Conservation (phyloP, 2,797 vertebrate genomes). For the Telmatherina bonti region DNA sequence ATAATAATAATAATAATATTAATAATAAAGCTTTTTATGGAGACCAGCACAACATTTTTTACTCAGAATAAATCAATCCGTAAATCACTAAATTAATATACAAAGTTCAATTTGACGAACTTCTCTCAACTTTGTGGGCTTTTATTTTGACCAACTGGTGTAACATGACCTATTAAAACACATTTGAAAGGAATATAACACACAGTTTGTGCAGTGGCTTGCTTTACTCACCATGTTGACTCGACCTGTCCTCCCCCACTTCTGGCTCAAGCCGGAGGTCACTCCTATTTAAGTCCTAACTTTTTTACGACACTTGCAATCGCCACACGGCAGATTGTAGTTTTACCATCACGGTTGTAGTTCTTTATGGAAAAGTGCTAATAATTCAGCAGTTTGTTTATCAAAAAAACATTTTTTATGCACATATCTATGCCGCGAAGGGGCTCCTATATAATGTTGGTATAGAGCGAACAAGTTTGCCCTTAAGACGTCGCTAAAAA, state of each 20-base stretch:
- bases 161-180: not conserved
- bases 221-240: conserved; percentile 73
- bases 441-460: too few relatives aligned
- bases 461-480: not conserved
- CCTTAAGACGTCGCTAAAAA: not conserved
- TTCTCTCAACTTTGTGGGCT: not conserved
- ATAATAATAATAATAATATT: too few relatives aligned
- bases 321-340: conserved; percentile 71
- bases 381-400: too few relatives aligned
- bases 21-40: not conserved
- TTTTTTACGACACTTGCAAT: conserved; percentile 63
- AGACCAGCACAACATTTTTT: not conserved
- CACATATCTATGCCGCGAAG: rapidly evolving
- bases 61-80: not conserved
- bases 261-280: conserved; percentile 43
- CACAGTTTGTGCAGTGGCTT: rapidly evolving
- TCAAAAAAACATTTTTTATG: too few relatives aligned
- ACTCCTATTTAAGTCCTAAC: conserved; percentile 65
- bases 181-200: rapidly evolving
- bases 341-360: not conserved
- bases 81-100: not conserved
- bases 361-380: not conserved
- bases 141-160: rapidly evolving
- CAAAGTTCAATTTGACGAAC: not conserved
- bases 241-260: conserved; percentile 28